Percentiles rank a stretch among this genome's conserved stretches.
These are phyloP conservation scores for Aspidapion aeneum DNA, from an alignment of 2,888 invertebrate species.

Conservation along the genomic window DNA sequence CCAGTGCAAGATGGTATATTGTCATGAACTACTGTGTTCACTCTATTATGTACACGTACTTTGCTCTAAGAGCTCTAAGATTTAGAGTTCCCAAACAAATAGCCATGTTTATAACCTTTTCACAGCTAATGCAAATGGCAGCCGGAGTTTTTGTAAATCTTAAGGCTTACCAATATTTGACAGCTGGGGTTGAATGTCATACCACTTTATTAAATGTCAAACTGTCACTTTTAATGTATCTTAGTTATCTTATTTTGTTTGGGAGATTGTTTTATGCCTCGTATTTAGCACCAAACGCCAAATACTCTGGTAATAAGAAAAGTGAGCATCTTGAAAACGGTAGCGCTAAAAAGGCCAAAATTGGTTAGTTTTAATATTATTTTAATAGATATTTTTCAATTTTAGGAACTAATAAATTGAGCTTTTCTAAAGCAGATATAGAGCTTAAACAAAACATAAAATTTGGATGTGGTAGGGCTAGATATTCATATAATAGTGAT, in stretches of 20 bases:
- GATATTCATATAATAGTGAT: not conserved
- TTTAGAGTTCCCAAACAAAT: not conserved
- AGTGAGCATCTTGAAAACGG: not conserved
- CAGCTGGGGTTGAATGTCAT: not conserved
- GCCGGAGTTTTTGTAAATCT: not conserved
- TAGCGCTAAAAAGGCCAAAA: too few species aligned
- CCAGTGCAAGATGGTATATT: not conserved
- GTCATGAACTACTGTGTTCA: slow-evolving; percentile 1
- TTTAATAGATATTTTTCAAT: too few species aligned
- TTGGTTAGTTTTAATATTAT: too few species aligned
- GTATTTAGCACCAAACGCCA: not conserved
- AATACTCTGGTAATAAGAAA: not conserved
- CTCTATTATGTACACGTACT: not conserved
- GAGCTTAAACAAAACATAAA: too few species aligned
- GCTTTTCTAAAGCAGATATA: too few species aligned
- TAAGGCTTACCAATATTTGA: not conserved
- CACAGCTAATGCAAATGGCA: not conserved
- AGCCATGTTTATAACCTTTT: not conserved
- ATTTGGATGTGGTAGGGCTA: too few species aligned
- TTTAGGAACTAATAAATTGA: too few species aligned
- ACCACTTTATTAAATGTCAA: not conserved
- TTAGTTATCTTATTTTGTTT: slow-evolving; percentile 1
- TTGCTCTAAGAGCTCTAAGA: not conserved
- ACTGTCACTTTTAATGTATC: not conserved
- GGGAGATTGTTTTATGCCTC: not conserved